Base-by-base conservation (phyloP, 1,140 invertebrate genomes). In the Laodelphax striatellus region DNA sequence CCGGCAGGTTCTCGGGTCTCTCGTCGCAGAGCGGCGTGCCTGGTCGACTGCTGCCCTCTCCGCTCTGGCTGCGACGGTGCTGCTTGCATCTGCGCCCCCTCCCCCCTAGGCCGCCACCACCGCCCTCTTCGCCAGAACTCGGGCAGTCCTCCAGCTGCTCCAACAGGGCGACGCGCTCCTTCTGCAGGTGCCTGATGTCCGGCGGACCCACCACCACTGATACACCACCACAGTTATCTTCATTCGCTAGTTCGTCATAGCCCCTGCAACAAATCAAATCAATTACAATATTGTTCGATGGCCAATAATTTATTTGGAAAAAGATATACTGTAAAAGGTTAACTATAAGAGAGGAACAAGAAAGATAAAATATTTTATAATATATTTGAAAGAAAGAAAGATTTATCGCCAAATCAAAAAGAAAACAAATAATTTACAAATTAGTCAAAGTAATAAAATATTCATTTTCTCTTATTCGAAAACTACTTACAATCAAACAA, bases 1-100 rank as follows among this genome's bases (percentile, higher is more conserved):
- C 86, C 85, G 66, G 89, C 87, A 43, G 87, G 65, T 85, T 86
- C 67, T 90, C 88, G 1, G 87, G 88, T 41, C 84, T 75, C 67
- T 92, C 90, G 72, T 92, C 89, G 64, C 87, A 87, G 17, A 92
- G 73, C 10, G 90, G 89, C 6, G 89, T 92, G 10, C 88, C 88
- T 5, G 89, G 87, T 57, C 88, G 72, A 3, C 86, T 88, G 46
- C 82, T 82, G 79, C 79, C 66, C 66, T 72, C 63, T 1, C 86
- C 87, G 44, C 82, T 82, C 71, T 73, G 61, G 64, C 71, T 55
- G 67, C 70, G 63, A 68, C 71, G 46, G 60, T 72, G 58, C 71
- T 70, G 69, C 70, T 74, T 58, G 71, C 72, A 72, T 22, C 75
- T 63, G 34, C 75, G 65, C 62, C 76, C 73, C 57, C 73, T 72